These are phyloP conservation scores for Pollenia griseotomentosa DNA, from an alignment of 2,888 invertebrate species.

Conservation along the genomic window DNA sequence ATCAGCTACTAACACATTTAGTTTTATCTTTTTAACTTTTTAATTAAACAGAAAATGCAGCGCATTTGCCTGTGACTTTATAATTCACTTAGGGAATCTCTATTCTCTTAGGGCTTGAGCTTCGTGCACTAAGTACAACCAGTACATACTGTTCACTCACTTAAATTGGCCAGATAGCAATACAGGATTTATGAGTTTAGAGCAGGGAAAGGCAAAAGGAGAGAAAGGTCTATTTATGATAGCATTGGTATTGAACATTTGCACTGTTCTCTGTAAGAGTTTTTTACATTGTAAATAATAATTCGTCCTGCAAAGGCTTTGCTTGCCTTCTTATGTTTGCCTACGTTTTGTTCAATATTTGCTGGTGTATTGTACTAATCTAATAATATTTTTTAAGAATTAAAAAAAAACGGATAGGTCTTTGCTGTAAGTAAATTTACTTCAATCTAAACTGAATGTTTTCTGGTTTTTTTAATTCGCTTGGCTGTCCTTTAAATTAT, in stretches of 20 bases:
- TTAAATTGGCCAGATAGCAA: not conserved
- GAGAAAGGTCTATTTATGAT: no score
- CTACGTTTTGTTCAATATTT: constrained; percentile 19
- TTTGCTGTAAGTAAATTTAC: not conserved
- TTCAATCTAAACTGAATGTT: not conserved
- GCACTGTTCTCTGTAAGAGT: no score
- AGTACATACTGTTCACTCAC: not conserved
- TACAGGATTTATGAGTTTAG: not conserved
- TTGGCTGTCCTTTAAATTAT: constrained; percentile 38
- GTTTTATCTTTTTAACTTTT: constrained; percentile 34
- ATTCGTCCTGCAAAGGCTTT: no score
- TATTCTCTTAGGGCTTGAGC: constrained; percentile 17
- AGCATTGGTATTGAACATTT: no score
- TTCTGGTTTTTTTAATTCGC: not conserved
- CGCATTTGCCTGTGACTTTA: constrained; percentile 38
- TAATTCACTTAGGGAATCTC: constrained; percentile 30
- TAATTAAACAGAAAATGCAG: constrained; percentile 4
- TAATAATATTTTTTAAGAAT: constrained; percentile 48
- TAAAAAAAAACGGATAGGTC: constrained; percentile 9
- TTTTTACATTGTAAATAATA: no score
- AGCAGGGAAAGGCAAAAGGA: not conserved
- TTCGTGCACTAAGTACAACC: not conserved
- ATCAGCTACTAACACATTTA: constrained; percentile 61
- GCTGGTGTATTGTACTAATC: constrained; percentile 59
- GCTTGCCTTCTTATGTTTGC: not conserved